These are phyloP conservation scores for Hoplias malabaricus DNA, from an alignment of 2,113 vertebrate species.

Conservation along the genomic window DNA sequence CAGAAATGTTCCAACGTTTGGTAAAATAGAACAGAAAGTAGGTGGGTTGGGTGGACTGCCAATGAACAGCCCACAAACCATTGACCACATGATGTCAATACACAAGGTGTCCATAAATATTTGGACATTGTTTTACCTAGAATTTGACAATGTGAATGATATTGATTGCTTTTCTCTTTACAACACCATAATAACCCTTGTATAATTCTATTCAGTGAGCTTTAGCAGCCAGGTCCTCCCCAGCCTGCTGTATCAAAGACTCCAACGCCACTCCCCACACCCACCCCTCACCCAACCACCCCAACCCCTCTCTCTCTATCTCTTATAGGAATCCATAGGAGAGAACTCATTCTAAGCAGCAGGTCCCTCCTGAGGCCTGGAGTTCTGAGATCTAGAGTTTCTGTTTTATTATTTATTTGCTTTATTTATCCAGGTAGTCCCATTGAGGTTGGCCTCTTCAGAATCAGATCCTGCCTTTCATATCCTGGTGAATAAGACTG, in stretches of 20 bases:
- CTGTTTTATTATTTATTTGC: neutral
- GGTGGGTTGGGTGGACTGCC: too few relatives aligned
- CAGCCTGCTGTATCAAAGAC: constrained; percentile 5
- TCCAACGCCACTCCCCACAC: too few relatives aligned
- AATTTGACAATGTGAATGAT: too few relatives aligned
- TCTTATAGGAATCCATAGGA: neutral
- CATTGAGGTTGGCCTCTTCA: neutral
- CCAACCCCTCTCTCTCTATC: too few relatives aligned
- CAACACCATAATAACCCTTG: constrained; percentile 18
- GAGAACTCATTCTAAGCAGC: neutral
- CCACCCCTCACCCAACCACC: too few relatives aligned
- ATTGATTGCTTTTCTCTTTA: constrained; percentile 16
- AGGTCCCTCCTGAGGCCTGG: constrained; percentile 55
- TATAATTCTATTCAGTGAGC: constrained; percentile 23
- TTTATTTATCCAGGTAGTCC: constrained; percentile 12
- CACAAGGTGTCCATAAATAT: too few relatives aligned
- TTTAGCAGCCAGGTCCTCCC: constrained; percentile 11
- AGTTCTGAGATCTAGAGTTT: constrained; percentile 63
- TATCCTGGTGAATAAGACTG: constrained; percentile 68
- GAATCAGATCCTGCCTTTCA: constrained; percentile 44
- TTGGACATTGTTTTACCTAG: too few relatives aligned
- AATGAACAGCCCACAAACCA: too few relatives aligned
- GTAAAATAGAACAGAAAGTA: too few relatives aligned
- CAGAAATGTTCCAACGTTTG: too few relatives aligned
- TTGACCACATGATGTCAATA: too few relatives aligned